Conservation (phyloP, 2,888 invertebrate genomes). For the Acanthosepion lycidas region DNA sequence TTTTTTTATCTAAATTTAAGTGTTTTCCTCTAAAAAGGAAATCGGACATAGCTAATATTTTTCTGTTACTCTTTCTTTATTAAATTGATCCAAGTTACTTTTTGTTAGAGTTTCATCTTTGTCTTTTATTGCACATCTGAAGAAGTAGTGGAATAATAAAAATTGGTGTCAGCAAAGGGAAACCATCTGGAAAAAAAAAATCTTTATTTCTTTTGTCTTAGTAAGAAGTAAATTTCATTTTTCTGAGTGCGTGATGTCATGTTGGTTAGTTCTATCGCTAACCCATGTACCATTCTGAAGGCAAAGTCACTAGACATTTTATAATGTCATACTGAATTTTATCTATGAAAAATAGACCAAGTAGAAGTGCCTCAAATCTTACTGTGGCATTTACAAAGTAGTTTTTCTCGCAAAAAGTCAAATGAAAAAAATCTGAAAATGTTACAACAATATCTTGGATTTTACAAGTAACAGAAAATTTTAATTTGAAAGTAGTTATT, state of each 20-base stretch:
- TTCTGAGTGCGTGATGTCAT: not conserved
- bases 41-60: not conserved
- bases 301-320: not conserved
- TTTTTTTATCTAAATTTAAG: too few relatives aligned
- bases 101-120: not conserved
- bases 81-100: not conserved
- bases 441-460: too few relatives aligned
- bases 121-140: not conserved
- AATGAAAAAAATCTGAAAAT: not conserved
- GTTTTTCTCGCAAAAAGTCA: not conserved
- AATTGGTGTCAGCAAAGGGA: not conserved
- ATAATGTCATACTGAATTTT: not conserved
- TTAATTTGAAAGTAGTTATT: too few relatives aligned
- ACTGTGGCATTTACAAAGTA: not conserved
- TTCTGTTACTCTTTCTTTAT: not conserved
- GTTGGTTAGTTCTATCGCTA: not conserved
- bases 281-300: not conserved
- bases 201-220: not conserved
- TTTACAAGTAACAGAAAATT: too few relatives aligned
- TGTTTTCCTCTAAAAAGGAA: not conserved
- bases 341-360: not conserved
- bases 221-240: not conserved
- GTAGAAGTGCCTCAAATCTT: not conserved
- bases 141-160: not conserved
- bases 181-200: not conserved